Conservation (phyloP, 2,113 vertebrate species). For the Galemys pyrenaicus region DNA sequence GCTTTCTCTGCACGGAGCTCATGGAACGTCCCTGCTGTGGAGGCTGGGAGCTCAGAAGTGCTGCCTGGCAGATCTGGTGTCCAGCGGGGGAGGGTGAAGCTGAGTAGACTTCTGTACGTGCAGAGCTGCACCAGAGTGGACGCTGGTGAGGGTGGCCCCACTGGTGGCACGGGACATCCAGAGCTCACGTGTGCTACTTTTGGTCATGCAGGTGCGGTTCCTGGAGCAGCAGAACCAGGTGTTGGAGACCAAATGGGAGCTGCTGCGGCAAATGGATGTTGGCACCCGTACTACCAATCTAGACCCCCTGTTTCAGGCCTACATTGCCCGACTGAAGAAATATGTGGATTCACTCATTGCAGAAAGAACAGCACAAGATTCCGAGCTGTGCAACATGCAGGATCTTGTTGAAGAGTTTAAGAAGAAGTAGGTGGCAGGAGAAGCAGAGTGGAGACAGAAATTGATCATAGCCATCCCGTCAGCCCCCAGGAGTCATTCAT, state of each 20-base stretch:
- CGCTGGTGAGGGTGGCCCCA: neutral
- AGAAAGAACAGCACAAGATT: slow-evolving; percentile 88
- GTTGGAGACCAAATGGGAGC: slow-evolving; percentile 89
- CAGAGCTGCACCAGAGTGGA: rapidly evolving
- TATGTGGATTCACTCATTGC: slow-evolving; percentile 85
- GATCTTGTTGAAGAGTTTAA: slow-evolving; percentile 92
- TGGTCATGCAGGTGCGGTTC: slow-evolving; percentile 86
- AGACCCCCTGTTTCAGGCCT: slow-evolving; percentile 88
- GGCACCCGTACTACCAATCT: slow-evolving; percentile 79
- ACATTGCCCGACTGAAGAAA: slow-evolving; percentile 87
- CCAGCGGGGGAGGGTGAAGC: neutral
- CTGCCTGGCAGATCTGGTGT: neutral
- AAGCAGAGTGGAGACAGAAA: neutral
- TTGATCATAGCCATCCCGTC: neutral
- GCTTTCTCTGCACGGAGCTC: neutral
- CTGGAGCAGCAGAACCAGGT: slow-evolving; percentile 91
- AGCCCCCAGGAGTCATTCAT: neutral
- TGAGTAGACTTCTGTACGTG: neutral
- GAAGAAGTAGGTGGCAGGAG: slow-evolving; percentile 84
- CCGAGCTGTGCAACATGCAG: slow-evolving; percentile 91
- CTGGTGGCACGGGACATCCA: neutral
- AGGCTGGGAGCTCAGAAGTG: neutral
- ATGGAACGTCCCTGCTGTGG: neutral
- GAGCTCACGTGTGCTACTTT: neutral
- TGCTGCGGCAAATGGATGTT: slow-evolving; percentile 85